Evolutionary conservation across 2,888 invertebrate genomes (phyloP).

Genomic region (Xestia rhomboidea): DNA sequence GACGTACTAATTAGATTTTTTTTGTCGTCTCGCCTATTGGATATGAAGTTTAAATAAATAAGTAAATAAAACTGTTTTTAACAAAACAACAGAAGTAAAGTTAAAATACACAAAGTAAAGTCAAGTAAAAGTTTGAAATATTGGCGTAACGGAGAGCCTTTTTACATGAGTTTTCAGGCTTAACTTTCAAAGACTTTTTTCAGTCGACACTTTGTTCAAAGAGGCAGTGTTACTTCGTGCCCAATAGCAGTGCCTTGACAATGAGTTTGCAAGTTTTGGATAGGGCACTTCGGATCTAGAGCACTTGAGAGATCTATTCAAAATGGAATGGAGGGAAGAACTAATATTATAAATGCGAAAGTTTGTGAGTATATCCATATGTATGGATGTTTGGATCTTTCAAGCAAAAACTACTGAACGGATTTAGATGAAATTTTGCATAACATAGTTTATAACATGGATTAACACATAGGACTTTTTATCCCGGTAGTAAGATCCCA

Average conservation of each 20-base stretch:
- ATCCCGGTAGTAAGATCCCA: no score
- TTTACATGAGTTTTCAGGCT: conserved; percentile 67
- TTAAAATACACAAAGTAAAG: conserved; percentile 23
- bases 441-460: no score
- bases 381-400: no score
- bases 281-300: conserved; percentile 31
- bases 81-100: conserved; percentile 20
- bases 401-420: no score
- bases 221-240: conserved; percentile 65
- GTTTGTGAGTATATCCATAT: no score
- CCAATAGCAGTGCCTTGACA: conserved; percentile 68
- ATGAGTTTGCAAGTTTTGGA: conserved; percentile 36
- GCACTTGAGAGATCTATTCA: conserved; percentile 13
- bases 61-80: no score
- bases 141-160: conserved; percentile 66
- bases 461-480: no score
- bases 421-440: no score
- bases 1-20: no score
- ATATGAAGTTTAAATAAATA: no score
- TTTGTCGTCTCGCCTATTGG: no score
- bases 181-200: conserved; percentile 70
- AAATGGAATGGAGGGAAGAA: background rate
- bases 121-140: conserved; percentile 61
- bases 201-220: conserved; percentile 77
- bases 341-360: no score